phyloP scores from a whole-genome alignment of 2,113 vertebrate species.

The Pica pica region DNA sequence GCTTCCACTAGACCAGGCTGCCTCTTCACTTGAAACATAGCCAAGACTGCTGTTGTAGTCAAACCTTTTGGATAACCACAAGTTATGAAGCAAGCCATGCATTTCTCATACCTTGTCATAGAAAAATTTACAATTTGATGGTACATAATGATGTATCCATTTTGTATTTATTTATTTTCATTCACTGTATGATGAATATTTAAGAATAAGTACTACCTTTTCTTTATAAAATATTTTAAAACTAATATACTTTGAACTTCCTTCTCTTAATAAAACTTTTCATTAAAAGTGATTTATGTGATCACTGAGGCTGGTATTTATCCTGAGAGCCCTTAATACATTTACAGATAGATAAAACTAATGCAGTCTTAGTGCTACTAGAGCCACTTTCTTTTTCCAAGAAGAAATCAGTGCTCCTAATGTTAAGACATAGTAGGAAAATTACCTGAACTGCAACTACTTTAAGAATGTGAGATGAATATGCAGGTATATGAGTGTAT shows the following conservation, averaged over 20 bases:
- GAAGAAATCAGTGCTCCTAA: neutral
- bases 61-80: neutral
- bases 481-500: neutral
- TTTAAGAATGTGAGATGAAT: neutral
- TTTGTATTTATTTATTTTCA: neutral
- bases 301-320: neutral
- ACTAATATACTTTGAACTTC: neutral
- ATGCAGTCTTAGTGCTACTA: neutral
- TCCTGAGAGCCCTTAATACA: neutral
- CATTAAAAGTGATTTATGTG: neutral
- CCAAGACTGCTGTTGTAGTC: rapidly evolving
- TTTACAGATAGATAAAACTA: neutral
- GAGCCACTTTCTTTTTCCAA: neutral
- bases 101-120: neutral
- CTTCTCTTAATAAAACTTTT: neutral
- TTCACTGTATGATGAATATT: neutral
- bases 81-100: neutral
- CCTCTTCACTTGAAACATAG: neutral
- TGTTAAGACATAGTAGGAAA: neutral
- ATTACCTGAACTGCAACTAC: neutral
- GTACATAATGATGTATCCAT: neutral
- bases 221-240: neutral
- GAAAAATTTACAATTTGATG: neutral
- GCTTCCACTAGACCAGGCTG: neutral
- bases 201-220: neutral